phyloP scores from a whole-genome alignment of 2,888 invertebrate genomes.

The Pachliopta kotzebuea region DNA sequence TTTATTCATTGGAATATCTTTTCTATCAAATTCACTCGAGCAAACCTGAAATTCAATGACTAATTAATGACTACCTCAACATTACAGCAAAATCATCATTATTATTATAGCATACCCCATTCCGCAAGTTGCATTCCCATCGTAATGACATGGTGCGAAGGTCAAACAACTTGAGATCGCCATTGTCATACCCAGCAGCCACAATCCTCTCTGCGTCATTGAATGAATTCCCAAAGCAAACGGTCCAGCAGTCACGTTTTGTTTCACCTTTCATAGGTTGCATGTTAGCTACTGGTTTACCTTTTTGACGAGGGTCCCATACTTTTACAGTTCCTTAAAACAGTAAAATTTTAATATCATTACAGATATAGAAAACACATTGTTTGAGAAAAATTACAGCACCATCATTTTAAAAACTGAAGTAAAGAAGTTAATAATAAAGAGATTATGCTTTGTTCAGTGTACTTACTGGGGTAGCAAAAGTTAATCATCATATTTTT shows the following conservation, averaged over 20 bases:
- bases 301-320: slow-evolving; percentile 96
- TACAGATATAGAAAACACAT: too few species aligned
- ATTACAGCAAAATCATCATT: not conserved
- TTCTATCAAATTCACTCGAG: slow-evolving; percentile 93
- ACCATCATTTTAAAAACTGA: too few species aligned
- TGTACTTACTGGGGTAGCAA: too few species aligned
- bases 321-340: slow-evolving; percentile 90
- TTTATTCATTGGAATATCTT: slow-evolving; percentile 97
- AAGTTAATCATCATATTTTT: too few species aligned
- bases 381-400: too few species aligned
- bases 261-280: slow-evolving; percentile 85
- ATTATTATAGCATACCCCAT: slow-evolving; percentile 83
- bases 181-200: slow-evolving; percentile 97
- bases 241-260: slow-evolving; percentile 95
- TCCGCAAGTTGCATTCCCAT: slow-evolving; percentile 96
- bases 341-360: too few species aligned
- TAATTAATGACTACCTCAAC: not conserved
- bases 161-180: slow-evolving; percentile 97
- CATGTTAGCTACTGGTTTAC: slow-evolving; percentile 94
- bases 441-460: too few species aligned
- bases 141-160: slow-evolving; percentile 88
- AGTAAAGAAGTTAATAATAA: too few species aligned
- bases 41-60: slow-evolving; percentile 81
- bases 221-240: slow-evolving; percentile 95
- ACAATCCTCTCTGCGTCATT: slow-evolving; percentile 92